Conservation (phyloP, 2,888 invertebrate species). For the Laothoe populi region DNA sequence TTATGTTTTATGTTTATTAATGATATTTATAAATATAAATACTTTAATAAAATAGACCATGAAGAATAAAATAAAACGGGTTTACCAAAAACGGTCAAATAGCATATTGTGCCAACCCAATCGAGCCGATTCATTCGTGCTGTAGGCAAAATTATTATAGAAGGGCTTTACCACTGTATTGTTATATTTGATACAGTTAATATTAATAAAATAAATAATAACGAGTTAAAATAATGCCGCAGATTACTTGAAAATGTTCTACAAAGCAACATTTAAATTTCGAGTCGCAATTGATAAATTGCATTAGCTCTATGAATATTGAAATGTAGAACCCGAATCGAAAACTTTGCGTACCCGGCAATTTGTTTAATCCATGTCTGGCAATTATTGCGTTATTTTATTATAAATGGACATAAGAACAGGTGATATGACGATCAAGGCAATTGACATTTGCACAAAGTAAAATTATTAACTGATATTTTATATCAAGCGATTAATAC, state of each 20-base stretch:
- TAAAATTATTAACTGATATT: conserved; percentile 13
- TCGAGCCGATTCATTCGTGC: too few relatives aligned
- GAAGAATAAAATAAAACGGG: too few relatives aligned
- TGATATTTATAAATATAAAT: too few relatives aligned
- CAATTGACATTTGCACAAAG: conserved; percentile 20
- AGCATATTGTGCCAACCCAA: too few relatives aligned
- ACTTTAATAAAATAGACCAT: too few relatives aligned
- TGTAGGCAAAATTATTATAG: too few relatives aligned
- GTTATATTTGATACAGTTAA: not conserved
- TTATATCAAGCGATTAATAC: conserved; percentile 10
- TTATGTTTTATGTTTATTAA: too few relatives aligned
- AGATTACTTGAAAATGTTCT: conserved; percentile 2
- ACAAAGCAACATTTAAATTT: conserved; percentile 1
- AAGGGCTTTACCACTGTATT: too few relatives aligned
- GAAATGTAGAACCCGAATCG: conserved; percentile 5
- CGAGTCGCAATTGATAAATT: conserved; percentile 13
- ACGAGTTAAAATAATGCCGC: not conserved
- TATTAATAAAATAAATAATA: conserved; percentile 4
- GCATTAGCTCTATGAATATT: conserved; percentile 6
- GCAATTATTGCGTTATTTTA: conserved; percentile 19
- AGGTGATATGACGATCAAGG: conserved; percentile 22
- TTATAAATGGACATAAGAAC: conserved; percentile 20
- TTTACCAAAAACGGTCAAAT: too few relatives aligned
- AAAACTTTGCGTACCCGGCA: conserved; percentile 9
- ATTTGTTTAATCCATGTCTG: conserved; percentile 7